These are phyloP conservation scores for western clawed frog (Xenopus tropicalis) DNA, from an alignment of 2,113 vertebrate genomes.

Conservation along the genomic window DNA sequence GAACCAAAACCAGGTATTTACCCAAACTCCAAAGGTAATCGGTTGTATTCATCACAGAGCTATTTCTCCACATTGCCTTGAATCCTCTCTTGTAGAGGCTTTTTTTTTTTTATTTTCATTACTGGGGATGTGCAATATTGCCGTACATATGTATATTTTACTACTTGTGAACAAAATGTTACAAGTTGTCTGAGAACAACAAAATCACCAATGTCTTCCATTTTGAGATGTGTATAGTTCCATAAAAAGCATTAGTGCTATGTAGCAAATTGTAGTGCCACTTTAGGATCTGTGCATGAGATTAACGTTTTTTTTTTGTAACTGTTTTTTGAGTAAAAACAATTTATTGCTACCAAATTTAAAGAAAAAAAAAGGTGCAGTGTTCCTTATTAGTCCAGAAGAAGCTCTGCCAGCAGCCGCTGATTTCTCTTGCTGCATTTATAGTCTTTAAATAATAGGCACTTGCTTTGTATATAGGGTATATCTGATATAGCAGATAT, in stretches of 20 bases:
- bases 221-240: slow-evolving; percentile 99
- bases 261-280: slow-evolving; percentile 89
- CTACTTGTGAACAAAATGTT: slow-evolving; percentile 96
- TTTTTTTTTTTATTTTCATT: slow-evolving; percentile 49
- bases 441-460: too few species aligned
- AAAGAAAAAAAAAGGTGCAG: slow-evolving; percentile 59
- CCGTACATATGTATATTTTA: slow-evolving; percentile 88
- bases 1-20: too few species aligned
- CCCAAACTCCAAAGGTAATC: background rate
- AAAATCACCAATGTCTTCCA: slow-evolving; percentile 99
- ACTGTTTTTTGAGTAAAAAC: slow-evolving; percentile 63
- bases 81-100: slow-evolving; percentile 59
- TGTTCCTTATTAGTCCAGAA: slow-evolving; percentile 50
- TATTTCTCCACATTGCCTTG: slow-evolving; percentile 50
- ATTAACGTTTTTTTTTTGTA: slow-evolving; percentile 66
- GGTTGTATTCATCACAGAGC: slow-evolving; percentile 23
- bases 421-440: too few species aligned
- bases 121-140: slow-evolving; percentile 91
- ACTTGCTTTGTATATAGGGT: too few species aligned
- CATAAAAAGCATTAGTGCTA: slow-evolving; percentile 89
- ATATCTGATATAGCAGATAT: too few species aligned
- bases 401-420: too few species aligned
- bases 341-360: slow-evolving; percentile 53
- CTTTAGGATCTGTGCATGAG: slow-evolving; percentile 93
- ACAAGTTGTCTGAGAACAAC: slow-evolving; percentile 99